Conservation (phyloP, 1,140 invertebrate genomes). For the Euwallacea similis region DNA sequence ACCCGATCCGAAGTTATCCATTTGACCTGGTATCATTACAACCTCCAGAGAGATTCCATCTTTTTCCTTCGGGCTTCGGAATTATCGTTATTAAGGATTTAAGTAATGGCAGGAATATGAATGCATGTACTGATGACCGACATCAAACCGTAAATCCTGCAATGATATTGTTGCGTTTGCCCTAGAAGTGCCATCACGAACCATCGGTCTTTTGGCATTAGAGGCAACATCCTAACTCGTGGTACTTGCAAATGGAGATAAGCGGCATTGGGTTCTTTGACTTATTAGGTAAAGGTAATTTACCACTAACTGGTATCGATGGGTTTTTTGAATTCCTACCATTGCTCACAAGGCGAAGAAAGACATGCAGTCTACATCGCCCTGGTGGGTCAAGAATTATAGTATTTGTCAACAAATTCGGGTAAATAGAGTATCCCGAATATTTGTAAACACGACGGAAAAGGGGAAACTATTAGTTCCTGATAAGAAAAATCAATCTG, state of each 20-base stretch:
- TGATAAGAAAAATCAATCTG: no score
- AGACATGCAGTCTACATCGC: conserved; percentile 4
- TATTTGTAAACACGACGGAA: no score
- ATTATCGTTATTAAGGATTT: no score
- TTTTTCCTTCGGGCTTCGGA: no score
- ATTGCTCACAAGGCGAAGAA: background rate
- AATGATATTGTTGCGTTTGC: no score
- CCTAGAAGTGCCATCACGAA: background rate
- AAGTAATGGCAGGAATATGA: no score
- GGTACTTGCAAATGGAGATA: background rate
- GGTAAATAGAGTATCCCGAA: no score
- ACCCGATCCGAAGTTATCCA: background rate
- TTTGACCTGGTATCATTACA: background rate
- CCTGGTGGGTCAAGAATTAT: background rate
- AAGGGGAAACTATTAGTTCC: no score
- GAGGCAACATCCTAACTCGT: background rate
- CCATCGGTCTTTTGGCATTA: conserved; percentile 1
- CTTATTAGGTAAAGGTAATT: conserved; percentile 17
- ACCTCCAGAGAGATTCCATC: no score
- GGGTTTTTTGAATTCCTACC: conserved; percentile 13
- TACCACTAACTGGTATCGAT: background rate
- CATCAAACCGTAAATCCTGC: no score
- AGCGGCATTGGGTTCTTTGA: background rate
- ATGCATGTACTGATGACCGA: no score
- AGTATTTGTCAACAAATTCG: no score